Conservation (phyloP, 2,113 vertebrate species). For the Alaudala cheleensis region DNA sequence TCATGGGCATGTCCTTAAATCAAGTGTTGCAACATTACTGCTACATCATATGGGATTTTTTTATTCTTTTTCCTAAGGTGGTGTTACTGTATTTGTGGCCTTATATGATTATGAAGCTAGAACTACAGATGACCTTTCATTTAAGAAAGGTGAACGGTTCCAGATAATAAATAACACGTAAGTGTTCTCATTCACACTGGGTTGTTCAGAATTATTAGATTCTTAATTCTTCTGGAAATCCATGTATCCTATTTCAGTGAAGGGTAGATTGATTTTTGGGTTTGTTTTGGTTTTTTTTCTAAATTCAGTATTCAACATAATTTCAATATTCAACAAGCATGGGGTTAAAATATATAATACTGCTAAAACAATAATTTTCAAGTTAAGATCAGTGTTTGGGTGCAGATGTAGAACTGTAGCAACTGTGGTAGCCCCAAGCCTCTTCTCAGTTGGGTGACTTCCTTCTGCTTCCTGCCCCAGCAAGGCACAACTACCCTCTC, state of each 20-base stretch:
- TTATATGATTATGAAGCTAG: slow-evolving; percentile 99
- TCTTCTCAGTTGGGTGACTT: neutral
- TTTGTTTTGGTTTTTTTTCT: no score
- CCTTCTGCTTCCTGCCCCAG: neutral
- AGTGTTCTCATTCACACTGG: slow-evolving; percentile 54
- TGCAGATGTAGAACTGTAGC: neutral
- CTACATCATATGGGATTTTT: neutral
- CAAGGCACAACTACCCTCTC: rapidly evolving
- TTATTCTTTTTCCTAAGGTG: slow-evolving; percentile 75
- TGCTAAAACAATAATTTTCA: neutral
- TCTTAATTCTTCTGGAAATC: neutral
- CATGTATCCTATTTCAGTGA: neutral
- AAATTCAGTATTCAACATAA: neutral
- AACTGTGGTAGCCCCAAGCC: neutral
- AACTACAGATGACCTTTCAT: slow-evolving; percentile 96
- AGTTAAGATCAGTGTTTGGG: neutral
- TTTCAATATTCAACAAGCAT: neutral
- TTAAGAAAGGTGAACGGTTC: slow-evolving; percentile 97
- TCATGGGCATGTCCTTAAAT: neutral
- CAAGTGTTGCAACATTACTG: neutral
- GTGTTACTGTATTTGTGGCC: slow-evolving; percentile 98
- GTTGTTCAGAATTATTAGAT: neutral
- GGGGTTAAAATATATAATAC: neutral
- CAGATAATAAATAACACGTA: slow-evolving; percentile 99
- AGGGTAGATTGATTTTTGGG: neutral